Evolutionary conservation across 64 coral and sea anemone species (phyloP).

Genomic region (Pachyseris speciosa): DNA sequence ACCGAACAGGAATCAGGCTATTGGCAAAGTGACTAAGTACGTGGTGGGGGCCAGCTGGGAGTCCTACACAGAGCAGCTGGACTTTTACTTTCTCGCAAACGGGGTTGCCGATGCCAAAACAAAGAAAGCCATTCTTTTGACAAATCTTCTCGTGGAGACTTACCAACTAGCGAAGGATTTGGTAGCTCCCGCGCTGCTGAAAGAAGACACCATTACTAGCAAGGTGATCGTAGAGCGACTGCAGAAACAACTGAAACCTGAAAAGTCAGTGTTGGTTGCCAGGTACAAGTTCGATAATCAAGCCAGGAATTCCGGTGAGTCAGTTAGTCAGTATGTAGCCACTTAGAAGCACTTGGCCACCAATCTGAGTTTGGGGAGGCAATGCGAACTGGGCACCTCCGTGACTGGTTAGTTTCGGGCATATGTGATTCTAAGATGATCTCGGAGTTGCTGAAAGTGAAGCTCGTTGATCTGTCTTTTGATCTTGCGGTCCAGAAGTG

Average conservation of each 20-base stretch:
- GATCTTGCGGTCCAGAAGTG: slow-evolving; percentile 29
- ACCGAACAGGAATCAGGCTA: background rate
- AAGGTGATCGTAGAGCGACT: slow-evolving; percentile 29
- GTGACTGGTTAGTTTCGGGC: background rate
- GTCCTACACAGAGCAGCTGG: too few species aligned
- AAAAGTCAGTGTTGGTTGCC: slow-evolving; percentile 45
- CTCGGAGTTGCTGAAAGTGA: slow-evolving; percentile 26
- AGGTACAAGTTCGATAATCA: slow-evolving; percentile 68
- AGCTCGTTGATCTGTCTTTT: background rate
- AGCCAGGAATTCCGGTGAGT: slow-evolving; percentile 39
- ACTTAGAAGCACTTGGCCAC: slow-evolving; percentile 60
- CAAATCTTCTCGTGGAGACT: too few species aligned
- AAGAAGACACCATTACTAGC: slow-evolving; percentile 30
- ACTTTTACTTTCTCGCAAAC: too few species aligned
- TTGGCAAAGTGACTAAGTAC: slow-evolving; percentile 36
- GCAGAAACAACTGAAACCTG: slow-evolving; percentile 47
- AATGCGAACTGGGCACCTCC: slow-evolving; percentile 29
- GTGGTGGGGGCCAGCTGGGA: too few species aligned
- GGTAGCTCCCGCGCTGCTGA: background rate
- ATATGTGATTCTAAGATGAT: slow-evolving; percentile 14
- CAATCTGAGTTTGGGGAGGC: slow-evolving; percentile 63
- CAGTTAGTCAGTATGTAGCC: slow-evolving; percentile 70
- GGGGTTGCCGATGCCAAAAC: too few species aligned
- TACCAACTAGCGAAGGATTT: slow-evolving; percentile 58
- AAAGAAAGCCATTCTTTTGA: too few species aligned